Evolutionary conservation across 2,888 invertebrate genomes (phyloP).

Genomic region (Imbricaverruca yamaguchii): DNA sequence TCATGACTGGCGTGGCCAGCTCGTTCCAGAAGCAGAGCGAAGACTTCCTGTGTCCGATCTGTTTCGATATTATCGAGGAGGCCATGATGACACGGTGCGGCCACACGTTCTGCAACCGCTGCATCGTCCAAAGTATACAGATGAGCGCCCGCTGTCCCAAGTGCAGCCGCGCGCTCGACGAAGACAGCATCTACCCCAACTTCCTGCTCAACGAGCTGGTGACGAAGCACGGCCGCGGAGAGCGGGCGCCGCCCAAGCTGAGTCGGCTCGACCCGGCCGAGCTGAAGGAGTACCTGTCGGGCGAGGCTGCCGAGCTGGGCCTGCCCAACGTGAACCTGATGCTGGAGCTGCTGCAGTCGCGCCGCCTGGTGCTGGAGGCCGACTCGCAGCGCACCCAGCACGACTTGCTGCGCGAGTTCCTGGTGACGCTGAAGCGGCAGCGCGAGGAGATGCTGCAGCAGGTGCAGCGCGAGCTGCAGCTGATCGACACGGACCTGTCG

Average conservation of each 20-base stretch:
- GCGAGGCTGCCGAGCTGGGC: conserved; percentile 51
- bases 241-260: conserved; percentile 3
- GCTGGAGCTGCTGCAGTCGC: conserved; percentile 66
- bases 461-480: conserved; percentile 59
- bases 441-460: conserved; percentile 61
- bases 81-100: conserved; percentile 88
- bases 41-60: conserved; percentile 62
- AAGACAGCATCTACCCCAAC: conserved; percentile 68
- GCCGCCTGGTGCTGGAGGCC: conserved; percentile 70
- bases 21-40: conserved; percentile 31
- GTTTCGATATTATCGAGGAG: conserved; percentile 79
- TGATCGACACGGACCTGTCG: conserved; percentile 64
- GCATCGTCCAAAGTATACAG: conserved; percentile 62
- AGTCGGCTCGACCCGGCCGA: conserved; percentile 33
- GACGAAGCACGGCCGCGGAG: conserved; percentile 51
- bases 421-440: conserved; percentile 63
- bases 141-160: conserved; percentile 67
- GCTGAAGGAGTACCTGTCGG: conserved; percentile 34
- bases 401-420: conserved; percentile 71
- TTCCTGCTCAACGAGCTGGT: conserved; percentile 74
- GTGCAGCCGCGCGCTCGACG: conserved; percentile 63
- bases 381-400: conserved; percentile 73
- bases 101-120: conserved; percentile 81
- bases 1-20: conserved; percentile 31
- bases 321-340: conserved; percentile 82